These are phyloP conservation scores for Bombylius major DNA, from an alignment of 2,888 invertebrate genomes.

Conservation along the genomic window DNA sequence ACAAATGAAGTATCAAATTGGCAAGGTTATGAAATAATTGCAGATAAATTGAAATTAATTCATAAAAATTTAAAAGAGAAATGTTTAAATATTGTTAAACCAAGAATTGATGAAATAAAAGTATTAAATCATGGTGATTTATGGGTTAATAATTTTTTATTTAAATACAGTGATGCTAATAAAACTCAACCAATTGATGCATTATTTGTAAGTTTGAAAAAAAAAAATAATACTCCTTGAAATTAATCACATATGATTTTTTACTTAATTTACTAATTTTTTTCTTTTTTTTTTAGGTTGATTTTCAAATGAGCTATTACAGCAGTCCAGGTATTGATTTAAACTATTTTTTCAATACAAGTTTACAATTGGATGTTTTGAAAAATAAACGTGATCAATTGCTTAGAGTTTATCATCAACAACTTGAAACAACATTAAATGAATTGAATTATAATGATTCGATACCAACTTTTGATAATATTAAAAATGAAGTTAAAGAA, in stretches of 20 bases:
- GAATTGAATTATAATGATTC: constrained; percentile 18
- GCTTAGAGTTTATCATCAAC: constrained; percentile 23
- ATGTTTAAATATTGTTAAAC: background rate
- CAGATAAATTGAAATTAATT: constrained; percentile 33
- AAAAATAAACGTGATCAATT: constrained; percentile 21
- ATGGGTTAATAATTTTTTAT: constrained; percentile 43
- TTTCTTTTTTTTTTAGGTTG: constrained; percentile 23
- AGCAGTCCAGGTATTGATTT: constrained; percentile 34
- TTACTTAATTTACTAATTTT: background rate
- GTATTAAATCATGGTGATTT: constrained; percentile 43
- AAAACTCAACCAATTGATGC: constrained; percentile 27
- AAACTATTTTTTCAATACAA: constrained; percentile 35
- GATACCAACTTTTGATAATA: constrained; percentile 21
- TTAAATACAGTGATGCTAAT: constrained; percentile 32
- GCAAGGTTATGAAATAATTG: constrained; percentile 36
- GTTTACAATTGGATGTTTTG: constrained; percentile 27
- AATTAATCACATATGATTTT: background rate
- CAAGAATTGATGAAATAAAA: constrained; percentile 21
- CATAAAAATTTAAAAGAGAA: constrained; percentile 25
- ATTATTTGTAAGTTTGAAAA: constrained; percentile 31
- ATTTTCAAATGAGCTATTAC: constrained; percentile 33
- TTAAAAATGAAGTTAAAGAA: constrained; percentile 23
- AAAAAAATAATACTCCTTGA: background rate
- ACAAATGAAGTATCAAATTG: constrained; percentile 35
- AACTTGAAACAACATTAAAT: constrained; percentile 20